phyloP scores from a whole-genome alignment of 1,140 invertebrate genomes.

The Drosophila pseudoananassae region DNA sequence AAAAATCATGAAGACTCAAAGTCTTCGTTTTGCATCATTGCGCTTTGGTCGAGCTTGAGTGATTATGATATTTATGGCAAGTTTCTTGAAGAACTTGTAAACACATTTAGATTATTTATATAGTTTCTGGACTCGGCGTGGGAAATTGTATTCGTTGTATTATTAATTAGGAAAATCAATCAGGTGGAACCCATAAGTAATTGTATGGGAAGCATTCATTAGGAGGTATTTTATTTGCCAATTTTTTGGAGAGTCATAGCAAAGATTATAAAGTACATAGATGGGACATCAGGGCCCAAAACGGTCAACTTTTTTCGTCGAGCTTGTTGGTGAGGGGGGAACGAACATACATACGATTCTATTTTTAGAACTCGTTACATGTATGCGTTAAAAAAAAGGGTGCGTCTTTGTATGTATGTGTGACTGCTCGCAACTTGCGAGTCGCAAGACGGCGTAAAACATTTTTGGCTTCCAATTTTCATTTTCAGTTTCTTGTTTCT shows the following conservation, averaged over 20 bases:
- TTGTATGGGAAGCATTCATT: neutral
- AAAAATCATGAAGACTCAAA: conserved; percentile 34
- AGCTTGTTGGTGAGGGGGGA: too few species aligned
- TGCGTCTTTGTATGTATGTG: too few species aligned
- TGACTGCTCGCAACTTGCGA: too few species aligned
- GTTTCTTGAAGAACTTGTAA: conserved; percentile 32
- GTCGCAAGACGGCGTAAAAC: too few species aligned
- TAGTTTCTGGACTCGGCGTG: conserved; percentile 54
- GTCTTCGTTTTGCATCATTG: conserved; percentile 46
- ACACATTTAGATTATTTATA: conserved; percentile 36
- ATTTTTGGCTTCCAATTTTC: too few species aligned
- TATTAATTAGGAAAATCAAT: conserved; percentile 59
- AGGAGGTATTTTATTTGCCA: neutral
- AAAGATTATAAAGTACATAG: too few species aligned
- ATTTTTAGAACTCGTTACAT: too few species aligned
- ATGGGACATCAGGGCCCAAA: too few species aligned
- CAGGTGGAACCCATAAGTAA: conserved; percentile 51
- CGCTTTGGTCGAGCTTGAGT: conserved; percentile 61
- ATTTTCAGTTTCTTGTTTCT: too few species aligned
- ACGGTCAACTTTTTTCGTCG: too few species aligned
- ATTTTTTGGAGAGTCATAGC: neutral
- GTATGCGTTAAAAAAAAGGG: too few species aligned
- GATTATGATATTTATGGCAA: conserved; percentile 68
- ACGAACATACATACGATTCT: too few species aligned
- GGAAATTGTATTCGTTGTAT: conserved; percentile 43